phyloP scores from a whole-genome alignment of 1,140 invertebrate species.

The Drosophila bifasciata region DNA sequence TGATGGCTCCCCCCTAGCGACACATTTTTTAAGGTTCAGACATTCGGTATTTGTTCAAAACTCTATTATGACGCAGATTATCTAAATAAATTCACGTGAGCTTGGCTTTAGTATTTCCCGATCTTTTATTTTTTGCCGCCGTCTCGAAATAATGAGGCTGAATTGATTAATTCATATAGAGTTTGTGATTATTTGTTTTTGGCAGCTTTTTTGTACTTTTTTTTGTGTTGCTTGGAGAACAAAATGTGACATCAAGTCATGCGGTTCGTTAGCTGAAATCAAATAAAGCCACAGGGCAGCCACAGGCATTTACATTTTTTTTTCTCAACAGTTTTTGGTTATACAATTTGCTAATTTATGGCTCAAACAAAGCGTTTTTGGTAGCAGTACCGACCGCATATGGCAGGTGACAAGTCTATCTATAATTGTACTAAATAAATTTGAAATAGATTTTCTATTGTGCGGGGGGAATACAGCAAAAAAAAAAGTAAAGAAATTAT shows the following conservation, averaged over 20 bases:
- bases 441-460: too few species aligned
- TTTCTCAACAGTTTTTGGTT: slow-evolving; percentile 28
- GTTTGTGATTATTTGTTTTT: slow-evolving; percentile 41
- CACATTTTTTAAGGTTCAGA: slow-evolving; percentile 17
- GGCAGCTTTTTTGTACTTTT: slow-evolving; percentile 11
- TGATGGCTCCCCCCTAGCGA: slow-evolving; percentile 46
- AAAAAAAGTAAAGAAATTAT: too few species aligned
- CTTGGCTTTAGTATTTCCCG: slow-evolving; percentile 10
- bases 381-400: slow-evolving; percentile 7
- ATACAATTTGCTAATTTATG: slow-evolving; percentile 51
- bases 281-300: slow-evolving; percentile 41
- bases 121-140: slow-evolving; percentile 25
- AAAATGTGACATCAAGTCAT: slow-evolving; percentile 62
- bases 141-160: slow-evolving; percentile 57
- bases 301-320: slow-evolving; percentile 44
- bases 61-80: slow-evolving; percentile 57
- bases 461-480: too few species aligned
- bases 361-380: slow-evolving; percentile 35
- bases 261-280: slow-evolving; percentile 65
- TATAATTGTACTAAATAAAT: slow-evolving; percentile 13
- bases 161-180: slow-evolving; percentile 54
- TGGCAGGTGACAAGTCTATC: slow-evolving; percentile 31
- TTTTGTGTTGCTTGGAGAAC: slow-evolving; percentile 32
- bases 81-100: slow-evolving; percentile 65
- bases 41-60: slow-evolving; percentile 21